Conservation (phyloP, 1,140 invertebrate species). For the Eumaeus atala region DNA sequence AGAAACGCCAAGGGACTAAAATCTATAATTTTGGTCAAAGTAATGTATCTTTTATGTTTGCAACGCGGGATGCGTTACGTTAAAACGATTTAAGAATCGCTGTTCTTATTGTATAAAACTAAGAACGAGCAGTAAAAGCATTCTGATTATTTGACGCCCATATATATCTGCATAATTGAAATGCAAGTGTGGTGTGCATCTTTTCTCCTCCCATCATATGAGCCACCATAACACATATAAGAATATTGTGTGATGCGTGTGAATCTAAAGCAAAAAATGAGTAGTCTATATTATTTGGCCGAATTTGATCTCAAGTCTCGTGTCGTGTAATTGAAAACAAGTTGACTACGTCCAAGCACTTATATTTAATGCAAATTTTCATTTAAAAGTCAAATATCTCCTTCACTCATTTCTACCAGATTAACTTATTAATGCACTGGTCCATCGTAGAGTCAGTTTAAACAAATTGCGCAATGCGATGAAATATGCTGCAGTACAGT, state of each 20-base stretch:
- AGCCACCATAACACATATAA: no score
- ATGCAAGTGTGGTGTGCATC: no score
- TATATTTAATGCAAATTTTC: neutral
- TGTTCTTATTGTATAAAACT: no score
- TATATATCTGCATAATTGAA: no score
- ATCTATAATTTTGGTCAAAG: no score
- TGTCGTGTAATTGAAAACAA: neutral
- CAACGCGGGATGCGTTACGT: no score
- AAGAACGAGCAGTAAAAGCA: no score
- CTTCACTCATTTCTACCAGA: neutral
- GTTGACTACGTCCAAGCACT: neutral
- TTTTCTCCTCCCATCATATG: no score
- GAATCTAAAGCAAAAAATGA: neutral
- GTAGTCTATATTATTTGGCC: neutral
- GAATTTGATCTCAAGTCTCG: neutral
- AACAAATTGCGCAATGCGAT: constrained; percentile 24
- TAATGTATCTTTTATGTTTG: no score
- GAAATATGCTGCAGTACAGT: constrained; percentile 12
- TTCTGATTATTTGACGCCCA: no score
- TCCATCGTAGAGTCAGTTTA: constrained; percentile 10
- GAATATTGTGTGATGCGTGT: neutral
- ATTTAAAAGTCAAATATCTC: neutral
- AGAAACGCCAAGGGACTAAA: no score
- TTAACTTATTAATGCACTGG: neutral
- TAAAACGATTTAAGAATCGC: no score